Evolutionary conservation across 2,888 invertebrate species (phyloP).

Genomic region (Dione juno): DNA sequence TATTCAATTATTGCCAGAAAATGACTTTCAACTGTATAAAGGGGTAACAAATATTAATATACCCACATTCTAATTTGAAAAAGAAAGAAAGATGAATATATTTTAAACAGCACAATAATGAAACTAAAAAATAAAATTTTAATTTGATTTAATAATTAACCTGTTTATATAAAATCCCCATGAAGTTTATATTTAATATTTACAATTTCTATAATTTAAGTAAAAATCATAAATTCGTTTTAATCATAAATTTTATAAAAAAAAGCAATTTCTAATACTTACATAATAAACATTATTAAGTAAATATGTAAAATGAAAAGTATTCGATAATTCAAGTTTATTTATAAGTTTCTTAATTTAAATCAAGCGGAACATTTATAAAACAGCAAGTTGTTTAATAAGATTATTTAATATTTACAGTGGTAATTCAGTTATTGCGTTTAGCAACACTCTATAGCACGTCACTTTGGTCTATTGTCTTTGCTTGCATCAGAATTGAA

Average conservation of each 20-base stretch:
- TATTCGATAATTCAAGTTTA: neutral
- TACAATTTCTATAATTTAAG: no score
- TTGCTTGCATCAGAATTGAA: slow-evolving; percentile 68
- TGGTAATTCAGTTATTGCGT: slow-evolving; percentile 14
- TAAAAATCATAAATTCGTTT: no score
- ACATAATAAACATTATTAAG: no score
- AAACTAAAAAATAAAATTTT: no score
- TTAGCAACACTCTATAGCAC: slow-evolving; percentile 54
- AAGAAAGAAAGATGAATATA: no score
- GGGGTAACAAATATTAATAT: neutral
- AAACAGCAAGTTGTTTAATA: neutral
- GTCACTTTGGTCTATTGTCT: slow-evolving; percentile 67
- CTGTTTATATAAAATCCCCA: no score
- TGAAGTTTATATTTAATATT: no score
- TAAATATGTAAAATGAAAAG: no score
- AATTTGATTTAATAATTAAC: no score
- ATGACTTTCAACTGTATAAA: neutral
- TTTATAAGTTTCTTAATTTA: neutral
- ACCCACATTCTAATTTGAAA: neutral
- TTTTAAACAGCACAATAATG: no score
- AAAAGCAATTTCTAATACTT: no score
- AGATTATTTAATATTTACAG: neutral
- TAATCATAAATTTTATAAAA: no score
- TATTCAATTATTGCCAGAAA: neutral
- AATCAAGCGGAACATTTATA: neutral